Evolutionary conservation across 2,113 vertebrate species (phyloP).

Genomic region (Entomyzon cyanotis): DNA sequence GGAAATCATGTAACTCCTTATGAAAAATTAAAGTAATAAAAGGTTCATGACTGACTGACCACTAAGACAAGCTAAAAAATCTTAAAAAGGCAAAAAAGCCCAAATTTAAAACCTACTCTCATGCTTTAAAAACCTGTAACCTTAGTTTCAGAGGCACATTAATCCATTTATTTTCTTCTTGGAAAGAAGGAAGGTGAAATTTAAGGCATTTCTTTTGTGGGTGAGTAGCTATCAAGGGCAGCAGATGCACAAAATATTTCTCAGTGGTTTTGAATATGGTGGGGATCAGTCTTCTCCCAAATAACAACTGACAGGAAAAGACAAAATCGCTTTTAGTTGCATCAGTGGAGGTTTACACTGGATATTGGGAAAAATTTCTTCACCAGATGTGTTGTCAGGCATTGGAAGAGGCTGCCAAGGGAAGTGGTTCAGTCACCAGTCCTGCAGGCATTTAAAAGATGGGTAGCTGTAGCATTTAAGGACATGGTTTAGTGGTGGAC

Average conservation of each 20-base stretch:
- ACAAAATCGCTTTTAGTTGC: not conserved
- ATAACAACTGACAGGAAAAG: not conserved
- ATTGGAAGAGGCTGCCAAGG: not conserved
- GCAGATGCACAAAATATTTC: not conserved
- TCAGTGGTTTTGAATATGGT: not conserved
- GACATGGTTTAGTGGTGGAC: not conserved
- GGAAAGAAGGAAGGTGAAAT: not conserved
- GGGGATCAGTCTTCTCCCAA: not conserved
- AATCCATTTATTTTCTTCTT: not conserved
- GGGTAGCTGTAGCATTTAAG: not conserved
- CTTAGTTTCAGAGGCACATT: not conserved
- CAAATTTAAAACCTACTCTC: not conserved
- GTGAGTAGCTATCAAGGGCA: not conserved
- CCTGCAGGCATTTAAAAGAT: not conserved
- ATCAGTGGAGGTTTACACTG: not conserved
- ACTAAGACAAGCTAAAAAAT: not conserved
- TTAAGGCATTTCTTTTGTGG: not conserved
- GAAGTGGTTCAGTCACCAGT: not conserved
- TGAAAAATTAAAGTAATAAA: not conserved
- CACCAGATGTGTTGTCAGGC: not conserved
- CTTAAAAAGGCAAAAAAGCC: not conserved
- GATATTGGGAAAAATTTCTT: not conserved
- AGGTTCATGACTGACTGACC: not conserved
- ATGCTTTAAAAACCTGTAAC: not conserved
- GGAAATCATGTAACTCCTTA: not conserved